Evolutionary conservation across 2,888 invertebrate species (phyloP), one percentile per base, ranked within the genome.

Genomic region (Anoncus sp.): DNA sequence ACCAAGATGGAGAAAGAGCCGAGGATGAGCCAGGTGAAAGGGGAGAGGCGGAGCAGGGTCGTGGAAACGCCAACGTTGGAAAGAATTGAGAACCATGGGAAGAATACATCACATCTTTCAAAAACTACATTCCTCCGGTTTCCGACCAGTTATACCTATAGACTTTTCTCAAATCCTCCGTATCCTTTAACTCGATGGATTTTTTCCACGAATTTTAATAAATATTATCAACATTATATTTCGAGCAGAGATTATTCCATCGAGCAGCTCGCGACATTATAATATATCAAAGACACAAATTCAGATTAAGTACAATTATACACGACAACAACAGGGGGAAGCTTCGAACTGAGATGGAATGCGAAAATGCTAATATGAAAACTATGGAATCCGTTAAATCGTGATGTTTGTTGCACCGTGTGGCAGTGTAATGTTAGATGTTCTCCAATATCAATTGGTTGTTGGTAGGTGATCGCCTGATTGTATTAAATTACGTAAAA

Each of bases 81-180:
- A 65, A 80, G 65, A 66, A 72, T 79, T 69, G 73, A 71, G 77
- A 70, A 67, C 70, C 53, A 49, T 63, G 66, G 55, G 53, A 77
- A 67, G 78, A 71, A 60, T 62, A 63, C 40, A 62, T 67, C 73
- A 79, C 82, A 80, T 81, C 81, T 80, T 80, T 72, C 31, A 51
- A 63, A n/a, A 35, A 63, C 57, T 38, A 51, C 38, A 69, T 63
- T 55, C 69, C 49, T 43, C 62, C 55, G 40, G 45, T 69, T 63
- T 73, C 22, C 47, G 35, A 38, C 38, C n/a, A n/a, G 49, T 9
- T 45, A n/a, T n/a, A n/a, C 16, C 12, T 43, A 45, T 38, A 10
- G 65, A 71, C 40, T 65, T 53, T 24, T 53, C 60, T 35, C 38
- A 24, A 18, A 22, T 59, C 43, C 47, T n/a, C n/a, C n/a, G n/a